Evolutionary conservation across 1,140 invertebrate species (phyloP).

Genomic region (Formica exsecta): DNA sequence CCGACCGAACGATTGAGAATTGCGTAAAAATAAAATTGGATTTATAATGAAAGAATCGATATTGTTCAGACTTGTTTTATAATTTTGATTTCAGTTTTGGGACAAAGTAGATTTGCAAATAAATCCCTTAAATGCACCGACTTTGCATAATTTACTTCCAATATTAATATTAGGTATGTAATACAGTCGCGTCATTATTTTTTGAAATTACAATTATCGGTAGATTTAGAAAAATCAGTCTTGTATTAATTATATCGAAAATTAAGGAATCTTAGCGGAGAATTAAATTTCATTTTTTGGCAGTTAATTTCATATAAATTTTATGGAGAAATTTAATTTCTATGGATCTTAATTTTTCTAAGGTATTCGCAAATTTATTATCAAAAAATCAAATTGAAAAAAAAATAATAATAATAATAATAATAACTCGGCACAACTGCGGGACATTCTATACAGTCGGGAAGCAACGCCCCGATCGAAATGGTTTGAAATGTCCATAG

Average conservation of each 20-base stretch:
- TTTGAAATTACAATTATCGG: not conserved
- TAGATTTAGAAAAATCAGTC: not conserved
- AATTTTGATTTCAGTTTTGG: not conserved
- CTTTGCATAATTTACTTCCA: not conserved
- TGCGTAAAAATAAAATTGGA: not conserved
- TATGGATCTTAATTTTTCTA: no score
- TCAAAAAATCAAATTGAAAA: constrained; percentile 1
- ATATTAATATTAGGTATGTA: not conserved
- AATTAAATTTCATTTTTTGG: not conserved
- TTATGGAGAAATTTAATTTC: not conserved
- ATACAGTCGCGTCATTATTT: not conserved
- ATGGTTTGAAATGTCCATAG: constrained; percentile 39
- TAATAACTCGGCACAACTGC: constrained; percentile 5
- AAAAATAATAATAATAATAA: not conserved
- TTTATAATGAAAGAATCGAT: not conserved
- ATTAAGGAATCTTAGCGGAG: not conserved
- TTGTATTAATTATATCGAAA: not conserved
- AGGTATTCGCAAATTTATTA: not conserved
- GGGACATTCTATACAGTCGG: constrained; percentile 5
- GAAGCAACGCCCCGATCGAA: constrained; percentile 25
- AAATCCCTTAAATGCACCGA: not conserved
- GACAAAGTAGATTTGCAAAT: not conserved
- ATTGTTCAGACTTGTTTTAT: not conserved
- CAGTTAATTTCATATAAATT: not conserved
- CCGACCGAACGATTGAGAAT: not conserved